Conservation (phyloP, 2,888 invertebrate genomes). For the Ophioninae sp. region DNA sequence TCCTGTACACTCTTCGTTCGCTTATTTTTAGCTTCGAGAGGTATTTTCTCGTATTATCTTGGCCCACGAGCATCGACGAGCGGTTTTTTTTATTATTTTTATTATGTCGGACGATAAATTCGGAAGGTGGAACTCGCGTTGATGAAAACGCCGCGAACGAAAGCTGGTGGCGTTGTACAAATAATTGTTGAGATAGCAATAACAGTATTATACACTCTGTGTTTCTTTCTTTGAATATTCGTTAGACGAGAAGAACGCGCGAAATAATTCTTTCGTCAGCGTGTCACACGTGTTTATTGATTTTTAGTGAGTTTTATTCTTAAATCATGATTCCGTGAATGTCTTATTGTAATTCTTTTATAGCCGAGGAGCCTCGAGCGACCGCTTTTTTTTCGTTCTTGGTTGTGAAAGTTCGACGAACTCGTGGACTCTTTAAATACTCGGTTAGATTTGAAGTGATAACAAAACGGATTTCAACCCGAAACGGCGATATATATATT, state of each 20-base stretch:
- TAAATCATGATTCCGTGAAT: conserved; percentile 25
- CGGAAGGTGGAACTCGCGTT: background rate
- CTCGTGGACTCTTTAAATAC: no score
- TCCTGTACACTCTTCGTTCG: no score
- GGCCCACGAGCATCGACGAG: no score
- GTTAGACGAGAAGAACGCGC: background rate
- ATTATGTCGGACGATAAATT: background rate
- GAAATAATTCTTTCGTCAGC: conserved; percentile 34
- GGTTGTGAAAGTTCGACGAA: no score
- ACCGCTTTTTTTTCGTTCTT: background rate
- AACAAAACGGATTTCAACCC: no score
- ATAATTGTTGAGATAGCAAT: conserved; percentile 53
- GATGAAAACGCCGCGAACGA: background rate
- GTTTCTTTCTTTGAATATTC: conserved; percentile 28
- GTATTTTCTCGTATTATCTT: no score
- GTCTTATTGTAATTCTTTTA: conserved; percentile 35
- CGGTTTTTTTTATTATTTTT: background rate
- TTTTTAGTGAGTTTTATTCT: conserved; percentile 43
- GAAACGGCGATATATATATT: no score
- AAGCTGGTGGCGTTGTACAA: conserved; percentile 5
- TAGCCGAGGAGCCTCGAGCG: background rate
- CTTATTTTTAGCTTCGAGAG: no score
- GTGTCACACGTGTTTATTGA: conserved; percentile 24
- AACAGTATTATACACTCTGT: conserved; percentile 57
- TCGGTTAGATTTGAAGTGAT: no score